These are phyloP conservation scores for Heliconius hermathena DNA, from an alignment of 1,140 invertebrate genomes.

Conservation along the genomic window DNA sequence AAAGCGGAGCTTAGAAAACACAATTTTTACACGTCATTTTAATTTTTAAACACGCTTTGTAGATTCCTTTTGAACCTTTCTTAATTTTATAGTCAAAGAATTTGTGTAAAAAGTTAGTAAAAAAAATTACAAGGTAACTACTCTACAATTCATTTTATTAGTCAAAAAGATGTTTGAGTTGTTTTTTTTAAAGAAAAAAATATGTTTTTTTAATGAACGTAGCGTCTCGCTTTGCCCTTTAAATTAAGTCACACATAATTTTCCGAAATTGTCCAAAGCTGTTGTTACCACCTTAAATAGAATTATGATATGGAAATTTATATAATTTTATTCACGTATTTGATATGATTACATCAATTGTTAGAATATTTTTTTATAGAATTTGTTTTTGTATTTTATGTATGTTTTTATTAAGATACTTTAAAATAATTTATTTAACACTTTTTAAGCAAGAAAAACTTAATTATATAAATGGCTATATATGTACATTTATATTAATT, in stretches of 20 bases:
- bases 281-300: conserved; percentile 30
- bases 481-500: too few species aligned
- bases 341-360: neutral
- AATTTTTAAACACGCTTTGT: conserved; percentile 11
- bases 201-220: conserved; percentile 46
- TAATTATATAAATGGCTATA: too few species aligned
- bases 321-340: neutral
- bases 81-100: conserved; percentile 13
- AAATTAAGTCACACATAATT: conserved; percentile 55
- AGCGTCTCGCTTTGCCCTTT: conserved; percentile 40
- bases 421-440: too few species aligned
- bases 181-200: conserved; percentile 49
- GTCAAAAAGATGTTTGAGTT: conserved; percentile 44
- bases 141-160: conserved; percentile 27
- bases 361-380: neutral
- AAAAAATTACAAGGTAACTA: neutral
- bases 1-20: neutral
- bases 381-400: neutral
- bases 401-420: too few species aligned
- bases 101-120: conserved; percentile 14
- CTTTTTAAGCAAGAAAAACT: too few species aligned
- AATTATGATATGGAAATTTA: neutral
- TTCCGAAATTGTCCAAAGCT: conserved; percentile 42
- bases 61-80: conserved; percentile 10
- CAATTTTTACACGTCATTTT: conserved; percentile 9